Percentiles rank a stretch among this genome's conserved stretches.
These are phyloP conservation scores for Bolinopsis microptera DNA, from an alignment of 37 sponge, comb jelly and placozoan species.

Conservation along the genomic window DNA sequence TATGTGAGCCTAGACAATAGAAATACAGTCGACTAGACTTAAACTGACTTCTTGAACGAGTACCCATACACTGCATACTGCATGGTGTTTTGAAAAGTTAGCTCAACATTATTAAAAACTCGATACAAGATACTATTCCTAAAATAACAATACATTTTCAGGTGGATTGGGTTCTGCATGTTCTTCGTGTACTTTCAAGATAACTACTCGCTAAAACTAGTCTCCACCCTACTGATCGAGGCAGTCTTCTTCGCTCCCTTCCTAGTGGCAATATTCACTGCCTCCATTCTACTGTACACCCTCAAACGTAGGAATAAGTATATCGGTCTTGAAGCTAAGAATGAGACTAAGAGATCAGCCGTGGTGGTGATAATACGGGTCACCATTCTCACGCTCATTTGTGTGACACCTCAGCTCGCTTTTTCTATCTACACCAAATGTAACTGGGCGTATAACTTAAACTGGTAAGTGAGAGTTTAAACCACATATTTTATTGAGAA, in stretches of 20 bases:
- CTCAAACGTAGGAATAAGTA: background rate
- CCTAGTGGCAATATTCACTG: background rate
- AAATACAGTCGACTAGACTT: too few species aligned
- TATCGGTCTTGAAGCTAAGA: constrained; percentile 24
- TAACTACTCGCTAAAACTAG: background rate
- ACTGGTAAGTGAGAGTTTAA: constrained; percentile 29
- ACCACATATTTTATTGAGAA: too few species aligned
- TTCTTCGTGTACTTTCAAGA: background rate
- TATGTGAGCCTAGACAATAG: too few species aligned
- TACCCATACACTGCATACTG: too few species aligned
- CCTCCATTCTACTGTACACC: background rate
- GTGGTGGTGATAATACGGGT: background rate
- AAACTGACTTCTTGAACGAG: too few species aligned
- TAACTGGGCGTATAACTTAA: background rate
- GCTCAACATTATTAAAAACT: too few species aligned
- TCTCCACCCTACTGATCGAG: background rate
- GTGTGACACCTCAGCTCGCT: background rate
- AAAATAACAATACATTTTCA: too few species aligned
- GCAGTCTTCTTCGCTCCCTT: background rate
- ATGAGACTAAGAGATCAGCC: background rate
- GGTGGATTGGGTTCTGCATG: constrained; percentile 19
- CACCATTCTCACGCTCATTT: background rate
- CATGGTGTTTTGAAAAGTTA: too few species aligned
- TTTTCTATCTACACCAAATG: background rate
- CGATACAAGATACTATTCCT: too few species aligned